Conservation (phyloP, 1,140 invertebrate species). For the Parasteatoda tepidariorum region DNA sequence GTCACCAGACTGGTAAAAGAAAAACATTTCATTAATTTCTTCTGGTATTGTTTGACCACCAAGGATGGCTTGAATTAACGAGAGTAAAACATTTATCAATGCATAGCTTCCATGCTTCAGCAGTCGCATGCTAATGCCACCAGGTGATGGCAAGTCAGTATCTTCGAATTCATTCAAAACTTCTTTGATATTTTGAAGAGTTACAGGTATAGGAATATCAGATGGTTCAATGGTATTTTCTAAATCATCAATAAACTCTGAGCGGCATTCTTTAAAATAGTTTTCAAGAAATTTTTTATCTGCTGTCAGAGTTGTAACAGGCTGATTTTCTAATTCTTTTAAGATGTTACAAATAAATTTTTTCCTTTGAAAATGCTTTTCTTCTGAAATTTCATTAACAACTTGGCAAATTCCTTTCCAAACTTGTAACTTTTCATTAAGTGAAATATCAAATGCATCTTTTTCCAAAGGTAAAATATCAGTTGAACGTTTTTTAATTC, state of each 20-base stretch:
- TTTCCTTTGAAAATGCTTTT: background rate
- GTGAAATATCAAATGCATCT: background rate
- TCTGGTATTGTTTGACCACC: constrained; percentile 7
- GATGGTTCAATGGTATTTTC: too few relatives aligned
- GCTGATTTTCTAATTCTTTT: background rate
- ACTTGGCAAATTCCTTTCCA: constrained; percentile 7
- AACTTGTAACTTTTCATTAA: constrained; percentile 24
- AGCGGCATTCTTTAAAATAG: background rate
- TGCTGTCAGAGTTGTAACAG: background rate
- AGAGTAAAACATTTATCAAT: background rate
- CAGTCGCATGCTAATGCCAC: background rate
- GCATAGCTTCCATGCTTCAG: constrained; percentile 3
- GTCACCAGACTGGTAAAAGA: background rate
- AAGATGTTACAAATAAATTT: constrained; percentile 1
- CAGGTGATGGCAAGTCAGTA: background rate
- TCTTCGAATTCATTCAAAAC: constrained; percentile 10
- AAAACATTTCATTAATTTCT: constrained; percentile 31
- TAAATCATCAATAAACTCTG: background rate
- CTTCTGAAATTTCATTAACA: background rate
- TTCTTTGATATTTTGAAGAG: background rate
- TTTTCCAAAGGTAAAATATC: too few relatives aligned
- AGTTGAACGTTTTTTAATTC: too few relatives aligned
- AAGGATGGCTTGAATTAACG: constrained; percentile 23
- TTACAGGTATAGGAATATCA: too few relatives aligned
- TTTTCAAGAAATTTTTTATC: background rate